Conservation (phyloP, 2,113 vertebrate species). For the Oncorhynchus nerka region DNA sequence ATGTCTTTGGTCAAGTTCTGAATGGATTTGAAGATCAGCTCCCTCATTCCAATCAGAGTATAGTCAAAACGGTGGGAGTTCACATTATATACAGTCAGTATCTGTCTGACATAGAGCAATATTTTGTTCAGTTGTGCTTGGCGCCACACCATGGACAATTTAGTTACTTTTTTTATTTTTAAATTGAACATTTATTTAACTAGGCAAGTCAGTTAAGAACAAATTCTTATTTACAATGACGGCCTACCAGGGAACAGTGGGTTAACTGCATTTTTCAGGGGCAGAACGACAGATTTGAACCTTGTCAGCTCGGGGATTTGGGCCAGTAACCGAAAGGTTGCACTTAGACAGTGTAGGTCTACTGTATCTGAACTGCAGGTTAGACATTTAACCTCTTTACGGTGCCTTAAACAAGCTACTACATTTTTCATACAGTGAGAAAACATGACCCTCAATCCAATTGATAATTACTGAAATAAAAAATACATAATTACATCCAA, state of each 20-base stretch:
- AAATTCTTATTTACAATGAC: no score
- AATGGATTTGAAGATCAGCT: slow-evolving; percentile 63
- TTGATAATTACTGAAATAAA: slow-evolving; percentile 74
- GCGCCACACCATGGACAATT: slow-evolving; percentile 57
- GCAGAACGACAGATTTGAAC: no score
- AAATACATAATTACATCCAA: slow-evolving; percentile 79
- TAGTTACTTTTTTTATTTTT: not conserved
- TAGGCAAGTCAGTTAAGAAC: no score
- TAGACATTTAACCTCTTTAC: slow-evolving; percentile 33
- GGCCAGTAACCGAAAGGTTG: no score
- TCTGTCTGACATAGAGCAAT: slow-evolving; percentile 18
- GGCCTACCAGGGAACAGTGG: no score
- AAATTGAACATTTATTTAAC: no score
- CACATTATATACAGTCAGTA: not conserved
- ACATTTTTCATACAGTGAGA: slow-evolving; percentile 60
- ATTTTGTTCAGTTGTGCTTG: slow-evolving; percentile 71
- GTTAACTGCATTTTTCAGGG: no score
- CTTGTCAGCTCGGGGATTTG: no score
- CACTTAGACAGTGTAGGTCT: slow-evolving; percentile 6
- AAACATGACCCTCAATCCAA: slow-evolving; percentile 74
- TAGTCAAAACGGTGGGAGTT: slow-evolving; percentile 16
- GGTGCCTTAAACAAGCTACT: slow-evolving; percentile 50
- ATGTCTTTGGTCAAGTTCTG: slow-evolving; percentile 68
- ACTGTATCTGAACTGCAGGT: slow-evolving; percentile 31
- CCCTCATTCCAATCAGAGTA: slow-evolving; percentile 33